Base-by-base conservation (phyloP, 2,888 invertebrate genomes). In the Pyralis farinalis region DNA sequence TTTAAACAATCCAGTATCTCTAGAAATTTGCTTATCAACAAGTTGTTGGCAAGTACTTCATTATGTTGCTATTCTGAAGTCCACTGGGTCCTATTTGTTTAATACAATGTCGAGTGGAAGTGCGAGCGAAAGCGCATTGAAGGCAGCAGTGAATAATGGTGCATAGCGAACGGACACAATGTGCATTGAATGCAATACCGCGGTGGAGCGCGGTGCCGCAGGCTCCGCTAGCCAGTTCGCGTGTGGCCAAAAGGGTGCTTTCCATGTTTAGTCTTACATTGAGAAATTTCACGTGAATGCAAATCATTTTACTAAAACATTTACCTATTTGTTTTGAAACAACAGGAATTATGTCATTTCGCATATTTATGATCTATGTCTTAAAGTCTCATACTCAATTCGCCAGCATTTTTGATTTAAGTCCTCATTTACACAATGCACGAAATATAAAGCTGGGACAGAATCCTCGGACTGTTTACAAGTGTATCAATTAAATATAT, bases 61-160 rank as follows among this genome's bases (percentile, higher is more conserved):
- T 25, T 25, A 11, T 30, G 16, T 3, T 16, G 11, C 30, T 31
- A 31, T 31, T 31, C 21, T 32, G 11, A 31, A 11, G 22, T 22
- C 20, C 20, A 10, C 12, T 28, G 9, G 11, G 40, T 69, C 16
- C 16, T 16, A 16, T 16, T 65, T 64, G 62, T 59, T 63, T 62
- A 62, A 54, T 56, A 66, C 61, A 70, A 68, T 64, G 42, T 34
- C 46, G 47, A 39, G 40, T 44, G 53, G 45, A 44, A 47, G 44
- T 55, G 46, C 56, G 44, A 50, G 54, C 53, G 53, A 63, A 60
- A 61, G 57, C 16, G 16, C 49, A 55, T 82, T 81, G 76, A 77
- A 81, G 73, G 63, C 64, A 63, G 71, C 67, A 68, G 54, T 64
- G 55, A 64, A 73, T 71, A 71, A 72, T 70, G 59, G 63, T 46